These are phyloP conservation scores for Noctua fimbriata DNA, from an alignment of 2,888 invertebrate genomes.

Conservation along the genomic window DNA sequence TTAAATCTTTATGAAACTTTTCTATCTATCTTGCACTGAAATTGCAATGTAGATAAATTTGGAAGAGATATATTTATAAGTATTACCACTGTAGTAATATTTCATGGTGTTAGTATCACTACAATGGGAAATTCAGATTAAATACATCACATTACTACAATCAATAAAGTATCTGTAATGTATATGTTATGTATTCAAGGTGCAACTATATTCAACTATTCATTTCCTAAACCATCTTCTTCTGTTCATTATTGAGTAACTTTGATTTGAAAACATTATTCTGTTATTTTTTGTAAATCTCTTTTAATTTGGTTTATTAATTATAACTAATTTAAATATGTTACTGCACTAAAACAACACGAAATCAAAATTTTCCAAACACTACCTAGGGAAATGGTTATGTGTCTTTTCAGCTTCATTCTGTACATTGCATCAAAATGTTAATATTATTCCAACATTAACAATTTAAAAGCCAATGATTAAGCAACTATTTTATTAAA, in stretches of 20 bases:
- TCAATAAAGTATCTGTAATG: background rate
- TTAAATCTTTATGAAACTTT: background rate
- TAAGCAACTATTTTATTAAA: background rate
- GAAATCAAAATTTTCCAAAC: constrained; percentile 12
- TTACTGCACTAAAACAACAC: constrained; percentile 24
- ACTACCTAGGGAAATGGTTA: constrained; percentile 8
- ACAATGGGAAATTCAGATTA: background rate
- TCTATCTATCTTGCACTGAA: background rate
- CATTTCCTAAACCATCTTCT: background rate
- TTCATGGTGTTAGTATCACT: background rate
- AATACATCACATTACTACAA: background rate
- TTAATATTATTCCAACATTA: background rate
- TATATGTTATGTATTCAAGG: background rate
- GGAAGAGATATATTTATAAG: background rate
- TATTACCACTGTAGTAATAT: background rate
- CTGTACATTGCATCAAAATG: constrained; percentile 39
- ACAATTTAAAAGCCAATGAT: background rate
- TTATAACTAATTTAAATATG: background rate
- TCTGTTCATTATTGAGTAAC: background rate
- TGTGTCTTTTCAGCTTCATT: constrained; percentile 27
- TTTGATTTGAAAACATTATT: constrained; percentile 3
- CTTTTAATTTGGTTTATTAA: background rate
- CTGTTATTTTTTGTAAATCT: background rate
- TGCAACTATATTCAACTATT: constrained; percentile 4
- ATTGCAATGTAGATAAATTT: background rate